Conservation (phyloP, 2,888 invertebrate genomes). For the Melinaea menophilus region DNA sequence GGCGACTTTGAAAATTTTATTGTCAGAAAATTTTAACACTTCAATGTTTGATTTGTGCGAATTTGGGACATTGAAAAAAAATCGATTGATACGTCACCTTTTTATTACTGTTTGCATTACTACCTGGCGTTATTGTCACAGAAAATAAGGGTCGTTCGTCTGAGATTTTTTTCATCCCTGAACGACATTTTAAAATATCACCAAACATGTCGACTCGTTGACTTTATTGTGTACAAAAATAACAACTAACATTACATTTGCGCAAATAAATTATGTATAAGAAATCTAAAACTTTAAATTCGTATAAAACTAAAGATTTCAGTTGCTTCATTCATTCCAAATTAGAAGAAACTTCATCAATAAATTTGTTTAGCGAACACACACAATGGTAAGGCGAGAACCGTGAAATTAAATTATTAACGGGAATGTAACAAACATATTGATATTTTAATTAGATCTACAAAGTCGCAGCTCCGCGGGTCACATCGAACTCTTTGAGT, state of each 20-base stretch:
- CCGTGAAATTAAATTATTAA: constrained; percentile 76
- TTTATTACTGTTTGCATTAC: constrained; percentile 73
- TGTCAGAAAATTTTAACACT: constrained; percentile 72
- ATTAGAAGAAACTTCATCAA: not conserved
- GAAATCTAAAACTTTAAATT: not conserved
- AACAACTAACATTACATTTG: constrained; percentile 43
- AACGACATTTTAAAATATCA: constrained; percentile 6
- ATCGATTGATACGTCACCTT: constrained; percentile 73
- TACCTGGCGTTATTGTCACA: constrained; percentile 64
- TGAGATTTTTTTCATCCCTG: constrained; percentile 13
- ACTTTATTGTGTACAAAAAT: constrained; percentile 43
- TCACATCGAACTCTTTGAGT: constrained; percentile 75
- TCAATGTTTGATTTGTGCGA: constrained; percentile 76
- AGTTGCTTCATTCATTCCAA: constrained; percentile 43
- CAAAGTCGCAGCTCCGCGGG: constrained; percentile 67
- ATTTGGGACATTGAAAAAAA: constrained; percentile 53
- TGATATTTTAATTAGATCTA: constrained; percentile 79
- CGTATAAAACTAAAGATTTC: constrained; percentile 10
- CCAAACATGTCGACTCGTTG: constrained; percentile 25
- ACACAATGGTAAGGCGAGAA: constrained; percentile 47
- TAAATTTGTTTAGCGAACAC: constrained; percentile 9
- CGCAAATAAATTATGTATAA: not conserved
- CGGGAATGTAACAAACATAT: constrained; percentile 72
- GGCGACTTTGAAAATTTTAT: constrained; percentile 54
- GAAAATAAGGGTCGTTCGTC: constrained; percentile 54